Percentiles rank a stretch among this genome's conserved stretches.
Evolutionary conservation across 2,888 invertebrate genomes (phyloP).

Genomic region (Euplexia lucipara): DNA sequence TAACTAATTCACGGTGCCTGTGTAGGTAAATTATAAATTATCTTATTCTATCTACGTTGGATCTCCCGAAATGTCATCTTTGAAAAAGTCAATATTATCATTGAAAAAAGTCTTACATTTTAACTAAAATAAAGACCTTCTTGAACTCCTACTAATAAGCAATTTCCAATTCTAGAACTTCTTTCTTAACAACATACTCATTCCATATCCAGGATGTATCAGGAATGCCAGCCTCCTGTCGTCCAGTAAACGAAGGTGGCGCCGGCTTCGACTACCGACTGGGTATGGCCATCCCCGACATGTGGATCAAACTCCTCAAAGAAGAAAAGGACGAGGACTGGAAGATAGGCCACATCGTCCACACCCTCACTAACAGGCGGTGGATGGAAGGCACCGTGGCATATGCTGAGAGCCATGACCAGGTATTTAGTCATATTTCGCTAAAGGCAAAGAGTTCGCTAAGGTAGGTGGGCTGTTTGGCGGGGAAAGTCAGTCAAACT

Average conservation of each 20-base stretch:
- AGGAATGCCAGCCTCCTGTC: constrained; percentile 99
- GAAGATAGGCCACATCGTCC: constrained; percentile 97
- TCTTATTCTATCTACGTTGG: too few relatives aligned
- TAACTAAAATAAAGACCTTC: too few relatives aligned
- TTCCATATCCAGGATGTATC: constrained; percentile 95
- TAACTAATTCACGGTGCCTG: too few relatives aligned
- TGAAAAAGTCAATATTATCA: too few relatives aligned
- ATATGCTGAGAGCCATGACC: constrained; percentile 99
- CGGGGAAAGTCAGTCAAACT: too few relatives aligned
- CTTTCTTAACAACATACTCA: neutral
- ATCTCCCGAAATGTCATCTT: too few relatives aligned
- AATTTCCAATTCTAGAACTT: too few relatives aligned
- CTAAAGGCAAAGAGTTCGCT: too few relatives aligned
- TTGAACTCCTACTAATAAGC: neutral
- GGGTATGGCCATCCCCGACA: constrained; percentile 99
- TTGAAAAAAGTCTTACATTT: too few relatives aligned
- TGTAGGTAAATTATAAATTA: too few relatives aligned
- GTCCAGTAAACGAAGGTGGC: constrained; percentile 98
- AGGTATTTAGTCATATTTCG: constrained; percentile 88
- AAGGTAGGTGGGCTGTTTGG: too few relatives aligned
- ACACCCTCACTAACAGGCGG: constrained; percentile 97
- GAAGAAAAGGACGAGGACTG: constrained; percentile 97
- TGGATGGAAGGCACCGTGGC: constrained; percentile 99
- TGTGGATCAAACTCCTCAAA: constrained; percentile 98
- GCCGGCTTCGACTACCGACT: constrained; percentile 99